Evolutionary conservation across 2,113 vertebrate genomes (phyloP).

Genomic region (Eupsittula cactorum): DNA sequence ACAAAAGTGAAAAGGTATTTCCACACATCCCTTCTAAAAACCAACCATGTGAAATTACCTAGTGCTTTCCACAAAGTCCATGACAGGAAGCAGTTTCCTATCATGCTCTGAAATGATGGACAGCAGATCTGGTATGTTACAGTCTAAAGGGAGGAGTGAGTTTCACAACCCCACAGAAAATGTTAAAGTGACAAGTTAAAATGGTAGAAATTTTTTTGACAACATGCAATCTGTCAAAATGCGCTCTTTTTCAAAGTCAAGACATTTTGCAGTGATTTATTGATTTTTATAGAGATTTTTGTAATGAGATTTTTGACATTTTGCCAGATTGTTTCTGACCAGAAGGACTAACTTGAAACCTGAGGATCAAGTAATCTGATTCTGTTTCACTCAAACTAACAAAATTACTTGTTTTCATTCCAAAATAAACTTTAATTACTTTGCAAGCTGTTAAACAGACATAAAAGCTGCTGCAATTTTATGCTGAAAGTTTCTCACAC

Average conservation of each 20-base stretch:
- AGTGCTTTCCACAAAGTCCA: not conserved
- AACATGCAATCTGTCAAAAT: not conserved
- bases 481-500: not conserved
- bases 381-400: not conserved
- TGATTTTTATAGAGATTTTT: constrained; percentile 36
- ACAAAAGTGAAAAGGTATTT: not conserved
- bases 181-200: not conserved
- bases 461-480: not conserved
- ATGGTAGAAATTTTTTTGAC: not conserved
- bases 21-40: not conserved
- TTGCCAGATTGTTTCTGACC: not conserved
- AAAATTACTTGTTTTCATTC: not conserved
- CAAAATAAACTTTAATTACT: not conserved
- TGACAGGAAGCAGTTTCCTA: not conserved
- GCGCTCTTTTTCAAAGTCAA: not conserved
- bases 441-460: not conserved
- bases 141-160: not conserved
- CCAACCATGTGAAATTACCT: not conserved
- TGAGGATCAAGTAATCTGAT: not conserved
- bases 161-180: not conserved
- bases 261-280: not conserved
- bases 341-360: not conserved
- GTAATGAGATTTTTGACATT: not conserved
- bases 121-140: not conserved
- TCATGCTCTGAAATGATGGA: not conserved